Base-by-base conservation (phyloP, 2,797 vertebrate genomes). In the Acanthurus lineatus region DNA sequence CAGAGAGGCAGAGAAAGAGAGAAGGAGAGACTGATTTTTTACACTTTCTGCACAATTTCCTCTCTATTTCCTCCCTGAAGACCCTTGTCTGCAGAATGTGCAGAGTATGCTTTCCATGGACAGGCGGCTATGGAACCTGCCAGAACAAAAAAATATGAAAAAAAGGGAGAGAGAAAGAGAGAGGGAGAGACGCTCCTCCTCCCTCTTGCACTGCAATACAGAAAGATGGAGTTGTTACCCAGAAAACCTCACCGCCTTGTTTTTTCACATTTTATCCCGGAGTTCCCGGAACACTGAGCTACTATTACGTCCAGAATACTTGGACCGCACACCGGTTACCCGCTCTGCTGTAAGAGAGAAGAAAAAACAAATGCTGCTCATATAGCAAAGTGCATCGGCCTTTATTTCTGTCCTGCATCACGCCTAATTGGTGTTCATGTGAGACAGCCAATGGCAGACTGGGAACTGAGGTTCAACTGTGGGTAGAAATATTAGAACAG, bases 31-130 rank as follows among this genome's bases (percentile, higher is more conserved):
- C 86, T 83, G 91, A 93, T 88, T 95, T 91, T 94, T 95, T 95
- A 95, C 93, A 95, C 93, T 95, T 95, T 96, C 94, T 92, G 94
- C 94, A 94, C 93, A 94, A 95, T 96, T 96, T 96, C 95, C 95
- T 95, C 90, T 93, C 91, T 93, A 94, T 95, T 96, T 96, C 95
- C 95, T 96, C 95, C 95, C 95, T 72, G 86, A 93, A 95, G 95
- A 93, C 94, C 90, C 89, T 92, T 79, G 94, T 95, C 94, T 96
- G 91, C 90, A 93, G 93, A 95, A 96, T 95, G 93, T 95, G 94
- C 94, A 91, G 94, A 93, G 93, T 95, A 70, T 92, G 94, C 92
- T 94, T 95, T 95, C 93, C 93, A 82, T 87, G 86, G 89, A 93
- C 90, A 89, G 83, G 92, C 88, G 89, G 88, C 88, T 76, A 69